phyloP scores from a whole-genome alignment of 2,888 invertebrate species.

The Apomyelois bistriatella region DNA sequence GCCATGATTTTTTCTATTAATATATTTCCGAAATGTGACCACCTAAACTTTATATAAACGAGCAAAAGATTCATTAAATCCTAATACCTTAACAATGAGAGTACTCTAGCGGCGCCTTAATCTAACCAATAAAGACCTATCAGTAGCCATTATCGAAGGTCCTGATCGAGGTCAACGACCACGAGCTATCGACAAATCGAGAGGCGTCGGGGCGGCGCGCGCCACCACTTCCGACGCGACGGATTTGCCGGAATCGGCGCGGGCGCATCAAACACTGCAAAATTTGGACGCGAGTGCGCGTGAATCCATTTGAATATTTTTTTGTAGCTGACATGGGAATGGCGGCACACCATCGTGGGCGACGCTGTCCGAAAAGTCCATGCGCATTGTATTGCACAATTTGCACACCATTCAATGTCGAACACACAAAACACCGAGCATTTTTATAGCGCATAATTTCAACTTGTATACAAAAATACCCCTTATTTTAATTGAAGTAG shows the following conservation, averaged over 20 bases:
- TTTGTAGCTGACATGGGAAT: slow-evolving; percentile 71
- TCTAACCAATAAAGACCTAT: slow-evolving; percentile 58
- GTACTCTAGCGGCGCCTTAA: slow-evolving; percentile 45
- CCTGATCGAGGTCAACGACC: slow-evolving; percentile 72
- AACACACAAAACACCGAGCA: slow-evolving; percentile 44
- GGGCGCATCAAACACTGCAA: slow-evolving; percentile 78
- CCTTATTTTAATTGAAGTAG: slow-evolving; percentile 47
- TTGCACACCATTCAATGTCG: not conserved
- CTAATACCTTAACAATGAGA: slow-evolving; percentile 16
- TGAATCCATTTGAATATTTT: slow-evolving; percentile 78
- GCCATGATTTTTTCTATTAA: too few relatives aligned
- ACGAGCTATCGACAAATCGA: slow-evolving; percentile 68
- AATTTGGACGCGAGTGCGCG: slow-evolving; percentile 76
- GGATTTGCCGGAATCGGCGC: slow-evolving; percentile 79
- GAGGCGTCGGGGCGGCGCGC: slow-evolving; percentile 59
- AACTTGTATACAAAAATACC: slow-evolving; percentile 45
- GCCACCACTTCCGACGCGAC: slow-evolving; percentile 78
- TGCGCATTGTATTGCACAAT: slow-evolving; percentile 24
- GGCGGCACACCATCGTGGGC: slow-evolving; percentile 42
- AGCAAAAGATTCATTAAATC: not conserved
- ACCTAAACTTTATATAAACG: too few relatives aligned
- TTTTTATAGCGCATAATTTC: slow-evolving; percentile 71
- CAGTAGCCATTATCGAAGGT: slow-evolving; percentile 60
- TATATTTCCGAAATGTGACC: too few relatives aligned
- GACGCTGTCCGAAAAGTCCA: slow-evolving; percentile 31